Evolutionary conservation across 2,888 invertebrate genomes (phyloP), one percentile per base, ranked within the genome.

Genomic region (Cephalotes varians): DNA sequence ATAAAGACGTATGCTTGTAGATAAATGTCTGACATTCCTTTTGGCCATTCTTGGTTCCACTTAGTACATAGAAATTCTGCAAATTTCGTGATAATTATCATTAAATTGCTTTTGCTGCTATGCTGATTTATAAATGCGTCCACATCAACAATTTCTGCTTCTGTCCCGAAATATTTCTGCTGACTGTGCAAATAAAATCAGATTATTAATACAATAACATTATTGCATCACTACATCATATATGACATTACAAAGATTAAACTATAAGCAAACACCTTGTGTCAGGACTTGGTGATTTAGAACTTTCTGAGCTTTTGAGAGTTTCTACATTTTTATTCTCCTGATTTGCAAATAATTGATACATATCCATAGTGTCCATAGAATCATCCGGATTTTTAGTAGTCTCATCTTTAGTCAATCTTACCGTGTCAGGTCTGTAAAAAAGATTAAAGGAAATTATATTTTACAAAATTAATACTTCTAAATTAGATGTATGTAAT

Each of bases 1-100:
- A 95, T 96, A 86, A 95, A 96, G 87, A 95, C 95, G 90, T 96
- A 97, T 7, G 96, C 95, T 92, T 96, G 95, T 83, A 96, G 94
- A 93, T 96, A 97, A 64, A 96, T 91, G 18, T 95, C 94, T 0
- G 95, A 91, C 44, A 97, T 94, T 64, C 95, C 95, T 82, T 95
- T 94, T 0, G 97, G 97, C 97, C 97, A 97, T 85, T 95, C 95
- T 10, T 95, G 91, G 88, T 95, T 95, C 96, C 97, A 97, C 89
- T 97, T 96, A 7, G 94, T 94, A 10, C 96, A 95, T 73, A 97
- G 93, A 87, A 95, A 95, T 89, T 95, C 94, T 0, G 97, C 95
- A 91, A 95, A 96, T 74, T 96, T 96, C 85, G 96, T 96, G 10
- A 97, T 93, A 88, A 97, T 95, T 62, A 95, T 95, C 89, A 96